A percentile compares a stretch with the other conserved stretches of the same genome.
phyloP scores from a whole-genome alignment of 2,113 vertebrate genomes.

The Anas platyrhynchos region DNA sequence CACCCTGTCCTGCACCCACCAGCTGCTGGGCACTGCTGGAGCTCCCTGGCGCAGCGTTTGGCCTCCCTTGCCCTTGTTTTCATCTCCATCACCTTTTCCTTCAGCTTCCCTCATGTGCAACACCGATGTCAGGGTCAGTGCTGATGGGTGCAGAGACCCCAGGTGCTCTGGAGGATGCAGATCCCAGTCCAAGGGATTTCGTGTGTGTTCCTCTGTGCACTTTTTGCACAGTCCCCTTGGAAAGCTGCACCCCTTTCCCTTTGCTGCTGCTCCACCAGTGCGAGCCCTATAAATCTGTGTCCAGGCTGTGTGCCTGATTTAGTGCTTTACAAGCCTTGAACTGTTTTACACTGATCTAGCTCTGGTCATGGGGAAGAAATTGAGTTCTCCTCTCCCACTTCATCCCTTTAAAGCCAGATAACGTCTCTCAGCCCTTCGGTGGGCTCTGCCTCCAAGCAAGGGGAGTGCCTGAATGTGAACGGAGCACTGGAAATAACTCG shows the following conservation, averaged over 20 bases:
- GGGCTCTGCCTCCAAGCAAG: neutral
- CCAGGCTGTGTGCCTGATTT: neutral
- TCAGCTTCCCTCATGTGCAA: neutral
- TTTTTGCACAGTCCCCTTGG: neutral
- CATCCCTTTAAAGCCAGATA: slow-evolving; percentile 46
- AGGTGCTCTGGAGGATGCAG: neutral
- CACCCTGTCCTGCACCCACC: fast-evolving
- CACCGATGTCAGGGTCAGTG: fast-evolving
- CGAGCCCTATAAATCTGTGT: neutral
- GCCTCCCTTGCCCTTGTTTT: neutral
- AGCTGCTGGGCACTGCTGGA: neutral
- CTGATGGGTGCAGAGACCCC: neutral
- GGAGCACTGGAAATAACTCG: slow-evolving; percentile 26
- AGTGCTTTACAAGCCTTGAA: slow-evolving; percentile 45
- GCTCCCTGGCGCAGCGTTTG: neutral
- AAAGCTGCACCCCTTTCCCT: neutral
- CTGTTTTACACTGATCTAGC: neutral
- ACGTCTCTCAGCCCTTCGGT: slow-evolving; percentile 35
- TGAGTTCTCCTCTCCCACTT: slow-evolving; percentile 24
- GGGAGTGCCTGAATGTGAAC: neutral
- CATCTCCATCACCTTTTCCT: neutral
- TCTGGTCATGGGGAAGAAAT: neutral
- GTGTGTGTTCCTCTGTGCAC: neutral
- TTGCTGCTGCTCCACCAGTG: neutral
- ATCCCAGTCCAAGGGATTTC: neutral